Base-by-base conservation (phyloP, 2,888 invertebrate species). In the Ophioninae sp. region DNA sequence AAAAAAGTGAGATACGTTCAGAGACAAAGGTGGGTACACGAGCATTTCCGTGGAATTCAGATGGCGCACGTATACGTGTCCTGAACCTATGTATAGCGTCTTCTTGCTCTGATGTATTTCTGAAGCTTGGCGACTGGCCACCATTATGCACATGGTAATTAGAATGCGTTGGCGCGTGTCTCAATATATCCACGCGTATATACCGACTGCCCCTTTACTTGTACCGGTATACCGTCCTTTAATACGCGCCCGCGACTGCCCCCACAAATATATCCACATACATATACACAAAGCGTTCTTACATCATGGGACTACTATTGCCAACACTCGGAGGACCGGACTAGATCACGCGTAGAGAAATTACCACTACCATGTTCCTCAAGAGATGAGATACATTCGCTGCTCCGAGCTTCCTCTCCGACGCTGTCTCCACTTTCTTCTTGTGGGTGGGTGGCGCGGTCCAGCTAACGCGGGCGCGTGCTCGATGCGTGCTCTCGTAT, bases 111-210 rank as follows among this genome's bases (percentile, higher is more conserved):
- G 91, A 91, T 92, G 91, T 92, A 93, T 92, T 93, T 92, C 91
- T 91, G 91, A 92, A 91, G 91, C 91, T 93, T 93, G 93, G 93
- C 93, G 88, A 90, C 86, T 84, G 85, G 91, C 93, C 93, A 93
- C 91, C 92, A 92, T 92, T 93, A 92, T 92, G 91, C 92, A 91
- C 92, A 92, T 93, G 92, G 92, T 93, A 93, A 93, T 93, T 93
- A 93, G 93, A 93, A 92, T 93, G 92, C 92, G 92, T 93, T 93
- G 91, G 92, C 92, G 92, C 92, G 92, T 93, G 91, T 92, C 92
- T 92, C 92, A 92, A 93, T 92, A 92, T 93, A 93, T 92, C 91
- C 89, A 89, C 90, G 88, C 89, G 88, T 82, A 75, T 70, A 79
- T 70, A 75, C 21, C 50, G 3, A 76, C 17, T 44, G 50, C 50